These are phyloP conservation scores for Phaonia tiefii DNA, from an alignment of 2,888 invertebrate species.

Conservation along the genomic window DNA sequence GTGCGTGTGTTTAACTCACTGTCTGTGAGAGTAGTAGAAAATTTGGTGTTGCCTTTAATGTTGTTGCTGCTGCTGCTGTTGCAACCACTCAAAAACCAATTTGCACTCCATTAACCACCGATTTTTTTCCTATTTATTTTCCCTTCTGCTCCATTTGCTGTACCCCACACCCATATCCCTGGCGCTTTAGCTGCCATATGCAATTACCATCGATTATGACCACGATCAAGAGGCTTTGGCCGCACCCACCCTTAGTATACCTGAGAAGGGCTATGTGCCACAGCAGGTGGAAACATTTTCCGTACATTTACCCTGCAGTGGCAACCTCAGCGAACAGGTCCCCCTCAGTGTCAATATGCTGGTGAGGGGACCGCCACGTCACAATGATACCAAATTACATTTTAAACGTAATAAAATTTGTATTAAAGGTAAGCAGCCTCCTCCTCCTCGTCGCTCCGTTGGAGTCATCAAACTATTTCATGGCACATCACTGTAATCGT, in stretches of 20 bases:
- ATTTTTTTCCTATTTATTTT: constrained; percentile 47
- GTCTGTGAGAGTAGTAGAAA: constrained; percentile 21
- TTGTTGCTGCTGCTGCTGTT: constrained; percentile 36
- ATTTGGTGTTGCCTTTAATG: constrained; percentile 24
- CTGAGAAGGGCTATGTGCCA: constrained; percentile 89
- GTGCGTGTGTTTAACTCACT: not conserved
- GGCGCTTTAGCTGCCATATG: constrained; percentile 76
- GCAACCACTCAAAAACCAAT: constrained; percentile 70
- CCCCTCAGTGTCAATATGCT: constrained; percentile 90
- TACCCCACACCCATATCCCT: not conserved
- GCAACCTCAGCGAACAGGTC: constrained; percentile 89
- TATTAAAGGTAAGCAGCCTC: constrained; percentile 84
- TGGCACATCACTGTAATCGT: constrained; percentile 31
- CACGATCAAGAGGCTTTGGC: constrained; percentile 87
- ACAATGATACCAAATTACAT: constrained; percentile 87
- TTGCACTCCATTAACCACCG: constrained; percentile 74
- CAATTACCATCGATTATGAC: constrained; percentile 82
- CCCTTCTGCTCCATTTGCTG: constrained; percentile 6
- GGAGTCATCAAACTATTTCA: constrained; percentile 19
- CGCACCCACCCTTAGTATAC: constrained; percentile 91
- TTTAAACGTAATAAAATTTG: constrained; percentile 94
- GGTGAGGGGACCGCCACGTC: constrained; percentile 87
- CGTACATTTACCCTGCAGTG: constrained; percentile 91
- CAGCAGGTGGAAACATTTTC: constrained; percentile 88
- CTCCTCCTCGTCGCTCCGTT: not conserved